phyloP scores from a whole-genome alignment of 2,797 vertebrate genomes.

The Sebastes taczanowskii region DNA sequence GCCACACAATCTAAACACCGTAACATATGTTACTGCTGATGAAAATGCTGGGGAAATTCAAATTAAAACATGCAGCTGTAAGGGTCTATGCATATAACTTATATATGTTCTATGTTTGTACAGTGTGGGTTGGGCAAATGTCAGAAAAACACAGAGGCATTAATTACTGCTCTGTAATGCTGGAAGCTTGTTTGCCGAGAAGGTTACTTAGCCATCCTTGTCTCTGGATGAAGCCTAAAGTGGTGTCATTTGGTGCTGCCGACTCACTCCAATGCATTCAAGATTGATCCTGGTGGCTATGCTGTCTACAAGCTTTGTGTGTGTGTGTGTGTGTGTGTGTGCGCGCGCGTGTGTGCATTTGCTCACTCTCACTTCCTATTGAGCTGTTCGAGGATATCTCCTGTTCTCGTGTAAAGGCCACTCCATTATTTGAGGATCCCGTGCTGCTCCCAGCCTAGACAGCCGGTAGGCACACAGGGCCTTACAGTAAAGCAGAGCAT shows the following conservation, averaged over 20 bases:
- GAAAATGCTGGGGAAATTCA: neutral
- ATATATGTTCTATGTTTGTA: neutral
- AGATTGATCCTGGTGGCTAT: conserved; percentile 59
- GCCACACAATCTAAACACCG: neutral
- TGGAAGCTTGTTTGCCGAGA: conserved; percentile 32
- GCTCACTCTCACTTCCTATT: conserved; percentile 37
- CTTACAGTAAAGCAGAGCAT: conserved; percentile 11
- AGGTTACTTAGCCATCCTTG: conserved; percentile 28
- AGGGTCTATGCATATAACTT: neutral
- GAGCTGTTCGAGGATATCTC: conserved; percentile 46
- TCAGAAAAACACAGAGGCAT: conserved; percentile 19
- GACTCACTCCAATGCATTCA: conserved; percentile 51
- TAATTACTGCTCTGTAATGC: conserved; percentile 36
- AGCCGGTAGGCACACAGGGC: conserved; percentile 21
- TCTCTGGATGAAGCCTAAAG: conserved; percentile 43
- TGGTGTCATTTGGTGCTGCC: conserved; percentile 46
- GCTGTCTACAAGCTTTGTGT: conserved; percentile 12
- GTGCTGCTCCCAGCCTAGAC: conserved; percentile 21
- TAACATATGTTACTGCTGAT: neutral
- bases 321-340: neutral
- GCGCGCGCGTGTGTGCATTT: conserved; percentile 11
- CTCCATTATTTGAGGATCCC: conserved; percentile 49
- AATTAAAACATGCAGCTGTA: neutral
- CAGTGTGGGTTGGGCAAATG: conserved; percentile 1
- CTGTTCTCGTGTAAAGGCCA: conserved; percentile 42